These are phyloP conservation scores for Elachura formosa DNA, from an alignment of 2,113 vertebrate genomes.

Conservation along the genomic window DNA sequence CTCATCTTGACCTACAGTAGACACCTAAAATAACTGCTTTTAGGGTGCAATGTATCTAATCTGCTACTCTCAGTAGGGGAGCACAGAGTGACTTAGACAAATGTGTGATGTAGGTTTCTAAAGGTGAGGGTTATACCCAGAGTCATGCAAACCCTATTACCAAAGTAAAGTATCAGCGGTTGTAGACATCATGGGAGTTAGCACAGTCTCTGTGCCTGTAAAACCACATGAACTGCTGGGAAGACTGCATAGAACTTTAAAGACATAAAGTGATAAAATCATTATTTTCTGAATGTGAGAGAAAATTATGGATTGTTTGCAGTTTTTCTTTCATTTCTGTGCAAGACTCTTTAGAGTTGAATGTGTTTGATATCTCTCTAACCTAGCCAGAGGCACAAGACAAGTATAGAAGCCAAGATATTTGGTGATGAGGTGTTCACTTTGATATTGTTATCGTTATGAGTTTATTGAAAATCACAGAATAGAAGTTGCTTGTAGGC, in stretches of 20 bases:
- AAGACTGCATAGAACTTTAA: background rate
- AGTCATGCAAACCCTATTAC: background rate
- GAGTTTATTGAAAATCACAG: background rate
- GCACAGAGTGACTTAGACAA: background rate
- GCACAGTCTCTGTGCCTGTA: background rate
- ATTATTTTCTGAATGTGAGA: background rate
- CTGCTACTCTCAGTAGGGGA: background rate
- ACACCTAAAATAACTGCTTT: background rate
- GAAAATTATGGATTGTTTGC: accelerated
- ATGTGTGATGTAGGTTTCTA: background rate
- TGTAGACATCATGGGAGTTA: background rate
- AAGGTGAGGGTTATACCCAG: background rate
- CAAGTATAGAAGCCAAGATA: background rate
- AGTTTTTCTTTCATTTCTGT: background rate
- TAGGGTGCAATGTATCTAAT: background rate
- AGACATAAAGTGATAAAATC: background rate
- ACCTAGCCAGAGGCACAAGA: background rate
- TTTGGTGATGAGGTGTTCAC: background rate
- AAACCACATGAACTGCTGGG: background rate
- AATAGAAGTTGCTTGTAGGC: background rate
- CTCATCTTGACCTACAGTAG: background rate
- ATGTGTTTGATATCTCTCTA: background rate
- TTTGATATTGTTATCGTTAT: background rate
- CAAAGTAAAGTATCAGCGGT: background rate
- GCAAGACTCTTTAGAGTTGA: background rate